Evolutionary conservation across 2,113 vertebrate species (phyloP), one percentile per base, ranked within the genome.

Genomic region (Tyrannus savana): DNA sequence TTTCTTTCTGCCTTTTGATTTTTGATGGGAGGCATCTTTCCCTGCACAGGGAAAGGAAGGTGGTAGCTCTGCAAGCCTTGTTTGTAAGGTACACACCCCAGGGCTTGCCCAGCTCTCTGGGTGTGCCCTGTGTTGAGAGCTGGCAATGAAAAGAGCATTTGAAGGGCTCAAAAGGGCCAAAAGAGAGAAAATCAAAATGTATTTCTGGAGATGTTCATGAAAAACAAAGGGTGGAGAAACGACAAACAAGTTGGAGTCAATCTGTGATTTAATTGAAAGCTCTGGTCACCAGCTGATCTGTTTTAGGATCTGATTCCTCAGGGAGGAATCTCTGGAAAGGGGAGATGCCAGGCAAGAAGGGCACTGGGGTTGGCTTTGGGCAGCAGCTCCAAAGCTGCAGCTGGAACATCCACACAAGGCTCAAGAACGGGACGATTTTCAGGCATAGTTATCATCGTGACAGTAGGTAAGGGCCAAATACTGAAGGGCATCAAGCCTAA

Each of bases 381-480:
- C 35, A 60, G 84, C 62, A 81, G 64, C 52, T 37, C 2, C 33
- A 39, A 44, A 41, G 47, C 64, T 87, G 47, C 39, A 46, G 64
- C 66, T n/a, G 3, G 3, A 33, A 27, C 44, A 50, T 31, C 50
- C 5, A 4, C 11, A 4, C 27, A 5, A 33, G 41, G 81, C 18
- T 85, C 18, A 84, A 22, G 66, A 10, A 11, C 42, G 27, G 50
- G 5, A 3, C 3, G 24, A 9, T 50, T 39, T 49, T 93, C 52
- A 88, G 14, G 14, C 7, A 1, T 35, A 41, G 18, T 15, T 50
- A 3, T 7, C 5, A 0, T 4, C 6, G 6, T 2, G 50, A 17
- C 94, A 96, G 64, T 94, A 96, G 0, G 6, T n/a, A 21, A 96
- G 50, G 12, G 19, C 16, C 77, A 91, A 0, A 8, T 59, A 3